Base-by-base conservation (phyloP, 1,140 invertebrate genomes). In the Drosophila yakuba region DNA sequence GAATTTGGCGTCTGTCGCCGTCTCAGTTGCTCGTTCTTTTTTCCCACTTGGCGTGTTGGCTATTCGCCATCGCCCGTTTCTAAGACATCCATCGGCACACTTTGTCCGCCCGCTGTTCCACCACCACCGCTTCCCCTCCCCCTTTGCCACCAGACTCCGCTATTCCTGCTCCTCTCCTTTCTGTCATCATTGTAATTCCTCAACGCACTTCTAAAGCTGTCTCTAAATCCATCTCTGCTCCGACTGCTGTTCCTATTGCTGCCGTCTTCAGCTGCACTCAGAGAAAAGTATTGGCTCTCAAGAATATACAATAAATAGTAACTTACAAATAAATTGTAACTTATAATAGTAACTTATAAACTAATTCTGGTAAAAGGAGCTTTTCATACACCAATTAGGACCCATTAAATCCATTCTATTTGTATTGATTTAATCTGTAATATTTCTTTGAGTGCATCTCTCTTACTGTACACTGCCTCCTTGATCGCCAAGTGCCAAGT, bases 1-100 rank as follows among this genome's bases (percentile, higher is more conserved):
- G 75, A 79, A 86, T 86, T 86, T 88, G 83, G 83, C 83, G 75
- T 86, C 82, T 79, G 58, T 78, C 57, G 59, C 41, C 60, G 25
- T 56, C 60, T 68, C 58, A 35, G 20, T 61, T 17, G 39, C 38
- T 72, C 61, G 69, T 39, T 68, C 60, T 61, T 25, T 59, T 57
- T 82, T 63, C 36, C 63, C 79, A 68, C 77, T 69, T 88, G 75
- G 78, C 82, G 86, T 90, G 74, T 69, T 85, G 90, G 79, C 78
- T 90, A 89, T 85, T 85, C 73, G 78, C 69, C 71, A 61, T 81
- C 57, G 67, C 60, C 77, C 60, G 69, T 57, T 78, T 80, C 64
- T 63, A 68, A 69, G 80, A 78, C 80, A 78, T 68, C 44, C 64
- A 82, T 82, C 47, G 71, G 78, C 75, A 79, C 80, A 83, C 80